Conservation (phyloP, 2,888 invertebrate species). For the Drosophila melanocephala region DNA sequence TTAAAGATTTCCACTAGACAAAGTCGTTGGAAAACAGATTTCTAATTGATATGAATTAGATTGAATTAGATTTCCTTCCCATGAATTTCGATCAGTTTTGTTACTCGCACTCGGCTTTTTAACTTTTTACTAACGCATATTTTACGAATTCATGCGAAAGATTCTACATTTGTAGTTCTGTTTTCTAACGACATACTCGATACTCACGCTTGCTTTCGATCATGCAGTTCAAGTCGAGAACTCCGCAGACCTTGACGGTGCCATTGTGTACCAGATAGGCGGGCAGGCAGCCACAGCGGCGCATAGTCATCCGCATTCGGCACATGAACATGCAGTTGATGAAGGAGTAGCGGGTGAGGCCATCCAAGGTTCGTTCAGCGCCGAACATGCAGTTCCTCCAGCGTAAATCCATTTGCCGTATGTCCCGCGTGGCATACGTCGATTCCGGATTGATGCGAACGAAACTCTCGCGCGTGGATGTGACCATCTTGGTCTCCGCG, state of each 20-base stretch:
- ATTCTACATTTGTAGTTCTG: too few relatives aligned
- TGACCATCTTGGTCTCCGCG: slow-evolving; percentile 87
- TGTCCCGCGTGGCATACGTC: slow-evolving; percentile 88
- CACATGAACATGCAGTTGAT: slow-evolving; percentile 89
- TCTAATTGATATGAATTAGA: too few relatives aligned
- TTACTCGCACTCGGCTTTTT: too few relatives aligned
- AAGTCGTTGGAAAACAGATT: too few relatives aligned
- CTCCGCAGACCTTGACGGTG: slow-evolving; percentile 70
- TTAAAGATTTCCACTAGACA: too few relatives aligned
- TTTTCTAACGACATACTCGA: too few relatives aligned
- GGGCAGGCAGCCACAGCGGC: slow-evolving; percentile 88
- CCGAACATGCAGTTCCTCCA: slow-evolving; percentile 88
- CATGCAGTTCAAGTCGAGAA: slow-evolving; percentile 77
- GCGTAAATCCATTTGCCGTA: slow-evolving; percentile 86
- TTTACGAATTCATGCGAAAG: too few relatives aligned
- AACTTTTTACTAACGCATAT: too few relatives aligned
- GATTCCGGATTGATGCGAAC: slow-evolving; percentile 88
- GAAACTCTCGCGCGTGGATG: slow-evolving; percentile 87
- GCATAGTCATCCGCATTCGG: slow-evolving; percentile 86
- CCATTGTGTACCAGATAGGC: slow-evolving; percentile 86
- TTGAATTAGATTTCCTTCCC: too few relatives aligned
- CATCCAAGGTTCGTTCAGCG: slow-evolving; percentile 86
- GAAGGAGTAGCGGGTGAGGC: slow-evolving; percentile 87
- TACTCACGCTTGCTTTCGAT: slow-evolving; percentile 76
- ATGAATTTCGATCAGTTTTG: too few relatives aligned